phyloP scores from a whole-genome alignment of 2,888 invertebrate species.

The Pammene fasciana region DNA sequence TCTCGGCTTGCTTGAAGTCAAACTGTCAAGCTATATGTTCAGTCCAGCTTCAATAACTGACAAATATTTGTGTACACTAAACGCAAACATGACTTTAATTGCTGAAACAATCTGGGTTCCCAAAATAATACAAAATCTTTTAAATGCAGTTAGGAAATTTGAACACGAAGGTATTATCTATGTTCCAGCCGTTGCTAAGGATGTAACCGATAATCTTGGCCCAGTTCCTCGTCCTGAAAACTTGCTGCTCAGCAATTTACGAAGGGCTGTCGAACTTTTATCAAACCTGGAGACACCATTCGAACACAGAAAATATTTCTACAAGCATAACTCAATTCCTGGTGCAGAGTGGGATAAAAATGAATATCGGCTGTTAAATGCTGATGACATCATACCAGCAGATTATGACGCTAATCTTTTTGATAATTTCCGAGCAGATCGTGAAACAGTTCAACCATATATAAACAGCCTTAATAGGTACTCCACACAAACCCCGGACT shows the following conservation, averaged over 20 bases:
- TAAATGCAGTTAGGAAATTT: neutral
- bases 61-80: neutral
- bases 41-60: neutral
- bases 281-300: neutral
- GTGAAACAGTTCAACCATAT: neutral
- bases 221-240: neutral
- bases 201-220: neutral
- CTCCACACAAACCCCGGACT: neutral
- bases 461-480: neutral
- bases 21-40: neutral
- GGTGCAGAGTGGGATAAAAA: neutral
- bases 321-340: neutral
- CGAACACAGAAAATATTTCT: neutral
- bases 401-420: neutral
- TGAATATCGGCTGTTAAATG: neutral
- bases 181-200: neutral
- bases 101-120: neutral
- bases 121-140: neutral
- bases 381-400: neutral
- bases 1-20: neutral
- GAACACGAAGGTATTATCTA: neutral
- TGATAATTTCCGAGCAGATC: neutral
- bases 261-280: neutral
- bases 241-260: conserved; percentile 7
- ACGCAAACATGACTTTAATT: neutral